phyloP scores from a whole-genome alignment of 2,888 invertebrate genomes.

The Drosophila crucigera region DNA sequence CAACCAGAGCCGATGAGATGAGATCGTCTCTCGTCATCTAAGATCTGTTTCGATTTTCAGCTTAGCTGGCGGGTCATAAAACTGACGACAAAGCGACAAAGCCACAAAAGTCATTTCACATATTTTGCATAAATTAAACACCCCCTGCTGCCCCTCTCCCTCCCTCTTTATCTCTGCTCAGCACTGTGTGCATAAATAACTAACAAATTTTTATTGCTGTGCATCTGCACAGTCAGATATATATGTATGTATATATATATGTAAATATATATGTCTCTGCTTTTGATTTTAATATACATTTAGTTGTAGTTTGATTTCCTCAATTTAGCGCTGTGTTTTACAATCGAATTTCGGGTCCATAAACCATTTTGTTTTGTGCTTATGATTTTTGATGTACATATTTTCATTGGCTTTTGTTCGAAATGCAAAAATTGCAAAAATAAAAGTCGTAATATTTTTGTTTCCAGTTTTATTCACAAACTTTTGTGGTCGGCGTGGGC shows the following conservation, averaged over 20 bases:
- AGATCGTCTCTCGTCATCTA: slow-evolving; percentile 25
- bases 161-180: not conserved
- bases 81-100: slow-evolving; percentile 43
- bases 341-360: slow-evolving; percentile 5
- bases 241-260: not conserved
- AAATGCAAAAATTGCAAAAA: not conserved
- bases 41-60: slow-evolving; percentile 23
- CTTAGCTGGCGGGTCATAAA: slow-evolving; percentile 40
- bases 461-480: slow-evolving; percentile 14
- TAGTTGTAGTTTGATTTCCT: slow-evolving; percentile 43
- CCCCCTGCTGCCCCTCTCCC: accelerated
- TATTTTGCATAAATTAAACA: slow-evolving; percentile 73
- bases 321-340: slow-evolving; percentile 17
- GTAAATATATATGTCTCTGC: not conserved
- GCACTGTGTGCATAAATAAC: slow-evolving; percentile 55
- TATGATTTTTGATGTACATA: not conserved
- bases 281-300: slow-evolving; percentile 15
- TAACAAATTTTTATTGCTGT: slow-evolving; percentile 55
- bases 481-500: slow-evolving; percentile 11
- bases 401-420: not conserved
- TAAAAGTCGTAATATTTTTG: slow-evolving; percentile 16
- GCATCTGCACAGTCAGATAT: slow-evolving; percentile 15
- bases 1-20: slow-evolving; percentile 13
- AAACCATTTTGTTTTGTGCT: not conserved
- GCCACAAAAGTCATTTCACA: slow-evolving; percentile 44